phyloP scores from a whole-genome alignment of 2,797 vertebrate genomes.

The Gambusia yucatana region DNA sequence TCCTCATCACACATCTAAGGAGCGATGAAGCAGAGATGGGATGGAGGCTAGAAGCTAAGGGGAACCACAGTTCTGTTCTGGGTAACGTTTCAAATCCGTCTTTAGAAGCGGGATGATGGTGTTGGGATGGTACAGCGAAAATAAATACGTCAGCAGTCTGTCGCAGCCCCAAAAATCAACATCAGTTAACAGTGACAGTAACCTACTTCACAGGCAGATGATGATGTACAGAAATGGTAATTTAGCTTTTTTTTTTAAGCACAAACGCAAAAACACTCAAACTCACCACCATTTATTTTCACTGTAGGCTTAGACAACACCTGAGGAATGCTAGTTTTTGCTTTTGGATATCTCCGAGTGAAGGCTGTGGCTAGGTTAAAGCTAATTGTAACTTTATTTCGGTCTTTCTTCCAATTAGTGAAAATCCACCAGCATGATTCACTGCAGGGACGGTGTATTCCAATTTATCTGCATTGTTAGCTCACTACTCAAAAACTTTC shows the following conservation, averaged over 20 bases:
- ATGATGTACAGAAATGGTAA: conserved; percentile 15
- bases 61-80: conserved; percentile 37
- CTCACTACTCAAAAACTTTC: neutral
- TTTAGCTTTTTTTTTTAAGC: neutral
- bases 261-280: conserved; percentile 10
- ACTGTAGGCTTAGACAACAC: neutral
- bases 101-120: conserved; percentile 22
- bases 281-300: conserved; percentile 7
- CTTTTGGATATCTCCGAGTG: neutral
- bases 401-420: neutral
- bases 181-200: conserved; percentile 33
- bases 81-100: conserved; percentile 50
- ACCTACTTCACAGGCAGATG: conserved; percentile 32
- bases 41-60: conserved; percentile 20
- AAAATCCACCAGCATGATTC: neutral
- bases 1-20: conserved; percentile 70
- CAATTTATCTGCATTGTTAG: neutral
- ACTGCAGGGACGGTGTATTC: neutral
- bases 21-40: conserved; percentile 50
- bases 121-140: conserved; percentile 23
- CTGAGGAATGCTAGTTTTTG: neutral
- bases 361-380: neutral
- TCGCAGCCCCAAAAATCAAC: conserved; percentile 29
- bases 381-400: neutral
- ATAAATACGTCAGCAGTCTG: conserved; percentile 8